These are phyloP conservation scores for Acrocephalus kingi DNA, from an alignment of 2,113 vertebrate species.

Conservation along the genomic window DNA sequence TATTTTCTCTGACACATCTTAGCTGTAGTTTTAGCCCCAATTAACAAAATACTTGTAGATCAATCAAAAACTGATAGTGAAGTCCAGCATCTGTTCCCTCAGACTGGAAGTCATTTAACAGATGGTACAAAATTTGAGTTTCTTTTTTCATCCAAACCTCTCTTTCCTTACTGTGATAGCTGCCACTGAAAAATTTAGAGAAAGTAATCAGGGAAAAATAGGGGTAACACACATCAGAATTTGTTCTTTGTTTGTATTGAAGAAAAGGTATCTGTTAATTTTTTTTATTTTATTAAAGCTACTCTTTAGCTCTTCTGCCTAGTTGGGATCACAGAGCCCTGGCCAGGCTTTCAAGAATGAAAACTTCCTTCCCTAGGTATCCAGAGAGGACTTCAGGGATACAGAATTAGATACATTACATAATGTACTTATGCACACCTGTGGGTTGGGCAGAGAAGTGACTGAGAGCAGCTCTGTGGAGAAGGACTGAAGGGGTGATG, in stretches of 20 bases:
- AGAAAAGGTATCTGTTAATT: not conserved
- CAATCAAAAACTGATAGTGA: constrained; percentile 54
- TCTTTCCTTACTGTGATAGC: constrained; percentile 1
- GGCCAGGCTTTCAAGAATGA: not conserved
- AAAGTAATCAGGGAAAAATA: not conserved
- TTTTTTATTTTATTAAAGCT: not conserved
- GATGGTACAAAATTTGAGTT: constrained; percentile 55
- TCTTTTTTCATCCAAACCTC: constrained; percentile 38
- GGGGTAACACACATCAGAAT: not conserved
- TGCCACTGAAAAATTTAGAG: constrained; percentile 31
- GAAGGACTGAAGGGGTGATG: not conserved
- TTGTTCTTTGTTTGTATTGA: not conserved
- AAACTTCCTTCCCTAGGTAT: not conserved
- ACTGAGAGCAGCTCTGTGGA: rapidly evolving
- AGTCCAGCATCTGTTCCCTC: constrained; percentile 71
- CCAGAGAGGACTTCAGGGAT: not conserved
- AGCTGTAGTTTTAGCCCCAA: constrained; percentile 34
- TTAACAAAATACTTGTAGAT: constrained; percentile 51
- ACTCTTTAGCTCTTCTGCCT: not conserved
- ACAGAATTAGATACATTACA: not conserved
- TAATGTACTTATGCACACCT: not conserved
- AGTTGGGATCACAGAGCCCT: not conserved
- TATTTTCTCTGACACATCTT: not conserved
- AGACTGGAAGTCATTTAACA: constrained; percentile 67
- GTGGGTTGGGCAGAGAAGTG: not conserved